These are phyloP conservation scores for Bombus polaris DNA, from an alignment of 1,140 invertebrate species.

Conservation along the genomic window DNA sequence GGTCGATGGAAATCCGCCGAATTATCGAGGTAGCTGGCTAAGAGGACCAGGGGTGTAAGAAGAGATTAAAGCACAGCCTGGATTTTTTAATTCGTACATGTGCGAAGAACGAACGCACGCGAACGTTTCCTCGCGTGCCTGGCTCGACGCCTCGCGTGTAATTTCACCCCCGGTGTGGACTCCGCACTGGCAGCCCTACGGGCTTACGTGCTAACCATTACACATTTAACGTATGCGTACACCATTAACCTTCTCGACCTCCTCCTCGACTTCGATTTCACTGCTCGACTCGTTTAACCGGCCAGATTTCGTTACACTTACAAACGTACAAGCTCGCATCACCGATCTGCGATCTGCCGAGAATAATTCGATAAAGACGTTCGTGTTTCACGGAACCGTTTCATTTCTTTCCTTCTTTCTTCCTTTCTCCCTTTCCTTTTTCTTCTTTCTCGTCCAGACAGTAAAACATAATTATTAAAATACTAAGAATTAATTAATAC, in stretches of 20 bases:
- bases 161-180: slow-evolving; percentile 56
- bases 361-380: neutral
- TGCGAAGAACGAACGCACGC: slow-evolving; percentile 46
- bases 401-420: too few relatives aligned
- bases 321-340: neutral
- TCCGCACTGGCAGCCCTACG: slow-evolving; percentile 26
- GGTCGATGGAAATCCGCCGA: neutral
- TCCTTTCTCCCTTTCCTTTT: too few relatives aligned
- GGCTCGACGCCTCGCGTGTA: slow-evolving; percentile 61
- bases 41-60: too few relatives aligned
- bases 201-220: slow-evolving; percentile 61
- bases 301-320: slow-evolving; percentile 4
- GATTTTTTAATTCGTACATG: slow-evolving; percentile 34
- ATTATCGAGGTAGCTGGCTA: neutral
- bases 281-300: slow-evolving; percentile 24
- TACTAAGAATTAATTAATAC: neutral
- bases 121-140: slow-evolving; percentile 54
- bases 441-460: neutral
- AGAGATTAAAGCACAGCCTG: neutral
- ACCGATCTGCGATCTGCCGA: neutral
- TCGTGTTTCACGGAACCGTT: neutral
- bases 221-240: slow-evolving; percentile 72
- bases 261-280: slow-evolving; percentile 63
- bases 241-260: slow-evolving; percentile 68
- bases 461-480: neutral